Conservation (phyloP, 2,888 invertebrate species). For the Nycteola revayana region DNA sequence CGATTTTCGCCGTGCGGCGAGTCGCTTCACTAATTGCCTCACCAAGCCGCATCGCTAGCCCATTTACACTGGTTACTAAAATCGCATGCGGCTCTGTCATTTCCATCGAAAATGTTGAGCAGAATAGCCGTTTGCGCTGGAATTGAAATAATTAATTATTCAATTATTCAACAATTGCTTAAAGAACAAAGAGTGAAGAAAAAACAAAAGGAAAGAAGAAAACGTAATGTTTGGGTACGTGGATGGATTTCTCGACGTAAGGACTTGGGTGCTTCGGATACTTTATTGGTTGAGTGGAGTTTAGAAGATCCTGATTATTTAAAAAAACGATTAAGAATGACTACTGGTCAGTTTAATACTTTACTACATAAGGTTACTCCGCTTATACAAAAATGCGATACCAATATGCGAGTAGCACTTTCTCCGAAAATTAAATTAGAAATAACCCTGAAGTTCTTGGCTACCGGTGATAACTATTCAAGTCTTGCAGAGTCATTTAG, state of each 20-base stretch:
- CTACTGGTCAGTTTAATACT: constrained; percentile 33
- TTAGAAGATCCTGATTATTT: constrained; percentile 35
- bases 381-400: constrained; percentile 32
- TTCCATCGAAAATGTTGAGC: constrained; percentile 37
- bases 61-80: constrained; percentile 43
- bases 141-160: constrained; percentile 14
- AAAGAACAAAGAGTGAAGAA: constrained; percentile 29
- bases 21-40: constrained; percentile 24
- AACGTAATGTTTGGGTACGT: constrained; percentile 31
- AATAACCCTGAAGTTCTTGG: constrained; percentile 33
- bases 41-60: constrained; percentile 39
- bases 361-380: constrained; percentile 33
- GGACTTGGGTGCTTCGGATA: constrained; percentile 28
- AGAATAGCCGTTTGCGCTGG: constrained; percentile 34
- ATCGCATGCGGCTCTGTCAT: constrained; percentile 44
- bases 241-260: constrained; percentile 34
- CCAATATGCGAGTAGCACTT: constrained; percentile 34
- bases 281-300: constrained; percentile 28
- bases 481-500: constrained; percentile 43
- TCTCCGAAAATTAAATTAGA: constrained; percentile 31
- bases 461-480: constrained; percentile 33
- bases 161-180: constrained; percentile 15
- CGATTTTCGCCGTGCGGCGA: constrained; percentile 44
- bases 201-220: constrained; percentile 34
- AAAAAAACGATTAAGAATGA: constrained; percentile 34